Percentiles rank a stretch among this genome's conserved stretches.
Evolutionary conservation across 1,140 invertebrate genomes (phyloP).

Genomic region (Vanessa atalanta): DNA sequence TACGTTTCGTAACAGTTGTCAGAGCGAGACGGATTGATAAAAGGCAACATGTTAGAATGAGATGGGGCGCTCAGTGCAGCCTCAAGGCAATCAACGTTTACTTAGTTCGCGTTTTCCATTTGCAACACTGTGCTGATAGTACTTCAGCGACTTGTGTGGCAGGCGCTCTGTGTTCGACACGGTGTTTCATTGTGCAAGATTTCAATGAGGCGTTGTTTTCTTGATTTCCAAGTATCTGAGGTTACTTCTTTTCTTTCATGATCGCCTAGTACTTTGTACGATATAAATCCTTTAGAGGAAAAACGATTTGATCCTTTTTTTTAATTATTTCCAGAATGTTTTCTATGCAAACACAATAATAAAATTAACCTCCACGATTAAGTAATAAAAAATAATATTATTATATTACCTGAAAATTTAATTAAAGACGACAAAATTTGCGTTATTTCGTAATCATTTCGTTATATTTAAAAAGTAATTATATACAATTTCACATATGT

Average conservation of each 20-base stretch:
- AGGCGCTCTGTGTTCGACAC: constrained; percentile 44
- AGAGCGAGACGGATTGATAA: constrained; percentile 46
- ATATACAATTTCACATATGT: too few species aligned
- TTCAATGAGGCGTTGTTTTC: constrained; percentile 51
- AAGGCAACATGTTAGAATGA: constrained; percentile 38
- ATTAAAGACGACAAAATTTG: too few species aligned
- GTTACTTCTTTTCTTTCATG: constrained; percentile 60
- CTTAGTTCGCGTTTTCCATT: constrained; percentile 64
- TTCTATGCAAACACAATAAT: not conserved
- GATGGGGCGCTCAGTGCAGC: constrained; percentile 46
- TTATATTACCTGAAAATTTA: too few species aligned
- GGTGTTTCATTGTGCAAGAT: constrained; percentile 39
- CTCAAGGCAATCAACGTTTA: constrained; percentile 77
- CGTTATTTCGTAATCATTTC: too few species aligned
- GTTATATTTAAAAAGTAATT: too few species aligned
- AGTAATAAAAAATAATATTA: too few species aligned
- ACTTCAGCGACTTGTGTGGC: constrained; percentile 41
- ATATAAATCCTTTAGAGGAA: constrained; percentile 50
- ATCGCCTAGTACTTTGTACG: constrained; percentile 53
- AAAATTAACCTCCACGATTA: too few species aligned
- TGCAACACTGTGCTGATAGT: constrained; percentile 50
- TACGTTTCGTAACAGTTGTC: constrained; percentile 59
- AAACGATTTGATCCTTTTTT: constrained; percentile 41
- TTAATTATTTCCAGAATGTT: constrained; percentile 24
- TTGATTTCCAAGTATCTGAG: constrained; percentile 65